Percentiles rank a stretch among this genome's conserved stretches.
phyloP scores from a whole-genome alignment of 2,113 vertebrate species.

The Myxocyprinus asiaticus region DNA sequence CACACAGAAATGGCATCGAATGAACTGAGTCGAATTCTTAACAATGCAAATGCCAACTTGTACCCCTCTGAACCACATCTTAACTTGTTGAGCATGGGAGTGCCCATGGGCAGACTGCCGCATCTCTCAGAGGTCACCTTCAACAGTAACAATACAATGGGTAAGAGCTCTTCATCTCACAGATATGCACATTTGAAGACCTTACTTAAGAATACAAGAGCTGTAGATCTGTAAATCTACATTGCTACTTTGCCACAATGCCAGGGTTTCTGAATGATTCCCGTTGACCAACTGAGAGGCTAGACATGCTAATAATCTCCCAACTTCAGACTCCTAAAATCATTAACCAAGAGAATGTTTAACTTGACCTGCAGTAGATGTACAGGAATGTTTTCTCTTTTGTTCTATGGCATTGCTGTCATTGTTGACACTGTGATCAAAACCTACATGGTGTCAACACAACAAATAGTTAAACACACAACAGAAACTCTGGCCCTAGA shows the following conservation, averaged over 20 bases:
- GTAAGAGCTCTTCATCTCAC: slow-evolving; percentile 55
- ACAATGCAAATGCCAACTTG: slow-evolving; percentile 87
- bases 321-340: slow-evolving; percentile 48
- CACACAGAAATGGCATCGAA: slow-evolving; percentile 76
- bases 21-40: slow-evolving; percentile 90
- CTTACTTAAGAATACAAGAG: too few species aligned
- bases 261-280: background rate
- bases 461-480: background rate
- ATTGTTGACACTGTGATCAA: slow-evolving; percentile 29
- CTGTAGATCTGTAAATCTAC: too few species aligned
- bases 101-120: slow-evolving; percentile 47
- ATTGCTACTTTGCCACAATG: too few species aligned
- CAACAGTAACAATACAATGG: slow-evolving; percentile 25
- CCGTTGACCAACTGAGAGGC: background rate
- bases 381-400: slow-evolving; percentile 48
- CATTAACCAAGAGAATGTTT: slow-evolving; percentile 69
- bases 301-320: background rate
- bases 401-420: background rate
- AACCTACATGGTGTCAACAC: background rate
- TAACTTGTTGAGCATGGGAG: slow-evolving; percentile 61
- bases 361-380: slow-evolving; percentile 48
- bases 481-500: too few species aligned
- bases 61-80: slow-evolving; percentile 75
- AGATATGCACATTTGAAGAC: too few species aligned
- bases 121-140: slow-evolving; percentile 42